Conservation (phyloP, 2,113 vertebrate species). For the Lates calcarifer region DNA sequence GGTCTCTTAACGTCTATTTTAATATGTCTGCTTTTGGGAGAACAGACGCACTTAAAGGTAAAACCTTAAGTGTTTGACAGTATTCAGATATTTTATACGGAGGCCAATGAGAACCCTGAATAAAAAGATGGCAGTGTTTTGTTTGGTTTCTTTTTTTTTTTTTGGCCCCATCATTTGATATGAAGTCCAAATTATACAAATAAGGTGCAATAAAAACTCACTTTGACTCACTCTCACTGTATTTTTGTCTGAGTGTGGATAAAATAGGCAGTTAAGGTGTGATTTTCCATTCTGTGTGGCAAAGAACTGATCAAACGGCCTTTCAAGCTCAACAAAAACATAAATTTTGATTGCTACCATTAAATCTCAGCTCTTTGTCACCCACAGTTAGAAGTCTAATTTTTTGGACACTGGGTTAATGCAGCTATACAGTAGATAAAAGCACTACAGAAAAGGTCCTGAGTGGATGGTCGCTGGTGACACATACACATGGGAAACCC, state of each 20-base stretch:
- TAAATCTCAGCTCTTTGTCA: constrained; percentile 14
- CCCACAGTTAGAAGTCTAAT: neutral
- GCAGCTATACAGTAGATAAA: constrained; percentile 50
- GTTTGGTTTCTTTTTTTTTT: neutral
- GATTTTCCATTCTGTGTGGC: constrained; percentile 17
- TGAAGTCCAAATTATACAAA: constrained; percentile 57
- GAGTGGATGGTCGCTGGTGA: constrained; percentile 70
- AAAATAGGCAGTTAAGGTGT: constrained; percentile 34
- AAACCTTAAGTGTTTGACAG: neutral
- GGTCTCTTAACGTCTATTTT: constrained; percentile 33
- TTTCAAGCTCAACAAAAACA: constrained; percentile 15
- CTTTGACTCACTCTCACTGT: constrained; percentile 3
- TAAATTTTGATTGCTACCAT: constrained; percentile 8
- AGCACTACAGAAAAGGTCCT: constrained; percentile 63
- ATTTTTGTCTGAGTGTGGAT: constrained; percentile 30
- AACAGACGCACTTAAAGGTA: constrained; percentile 13
- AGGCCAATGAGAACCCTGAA: constrained; percentile 46
- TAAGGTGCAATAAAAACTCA: constrained; percentile 60
- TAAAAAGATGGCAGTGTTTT: constrained; percentile 61
- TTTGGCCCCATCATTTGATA: constrained; percentile 59
- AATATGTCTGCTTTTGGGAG: constrained; percentile 19
- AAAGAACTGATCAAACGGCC: constrained; percentile 9
- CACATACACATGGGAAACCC: constrained; percentile 38
- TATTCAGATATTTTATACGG: neutral
- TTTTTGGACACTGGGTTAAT: constrained; percentile 28